These are phyloP conservation scores for Arge pagana DNA, from an alignment of 2,888 invertebrate species.

Conservation along the genomic window DNA sequence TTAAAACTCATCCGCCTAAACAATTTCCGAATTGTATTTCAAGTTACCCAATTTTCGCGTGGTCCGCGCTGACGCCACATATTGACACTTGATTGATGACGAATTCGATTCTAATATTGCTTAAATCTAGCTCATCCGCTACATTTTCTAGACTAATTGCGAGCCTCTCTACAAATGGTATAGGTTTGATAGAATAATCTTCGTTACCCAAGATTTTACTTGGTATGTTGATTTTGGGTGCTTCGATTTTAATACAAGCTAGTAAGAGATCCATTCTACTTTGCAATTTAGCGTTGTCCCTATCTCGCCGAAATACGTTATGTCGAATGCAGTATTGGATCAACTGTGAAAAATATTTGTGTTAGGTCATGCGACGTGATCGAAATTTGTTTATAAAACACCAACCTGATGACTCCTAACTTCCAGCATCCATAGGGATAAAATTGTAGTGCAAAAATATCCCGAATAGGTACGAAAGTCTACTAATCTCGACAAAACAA, in stretches of 20 bases:
- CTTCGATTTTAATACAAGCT: slow-evolving; percentile 54
- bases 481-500: slow-evolving; percentile 13
- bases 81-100: slow-evolving; percentile 33
- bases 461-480: slow-evolving; percentile 10
- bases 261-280: slow-evolving; percentile 52
- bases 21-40: too few species aligned
- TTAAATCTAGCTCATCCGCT: slow-evolving; percentile 35
- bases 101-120: slow-evolving; percentile 41
- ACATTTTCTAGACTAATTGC: slow-evolving; percentile 42
- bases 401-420: slow-evolving; percentile 44
- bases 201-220: too few species aligned
- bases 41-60: slow-evolving; percentile 23
- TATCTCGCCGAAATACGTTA: slow-evolving; percentile 20
- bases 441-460: slow-evolving; percentile 49
- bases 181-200: slow-evolving; percentile 26
- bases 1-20: too few species aligned
- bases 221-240: slow-evolving; percentile 45
- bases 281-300: slow-evolving; percentile 23
- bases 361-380: background rate
- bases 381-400: background rate
- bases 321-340: slow-evolving; percentile 23
- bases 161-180: slow-evolving; percentile 37
- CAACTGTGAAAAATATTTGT: slow-evolving; percentile 6
- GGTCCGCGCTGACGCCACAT: slow-evolving; percentile 33
- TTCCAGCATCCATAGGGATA: slow-evolving; percentile 58